These are phyloP conservation scores for Campopleginae sp. DNA, from an alignment of 2,888 invertebrate species.

Conservation along the genomic window DNA sequence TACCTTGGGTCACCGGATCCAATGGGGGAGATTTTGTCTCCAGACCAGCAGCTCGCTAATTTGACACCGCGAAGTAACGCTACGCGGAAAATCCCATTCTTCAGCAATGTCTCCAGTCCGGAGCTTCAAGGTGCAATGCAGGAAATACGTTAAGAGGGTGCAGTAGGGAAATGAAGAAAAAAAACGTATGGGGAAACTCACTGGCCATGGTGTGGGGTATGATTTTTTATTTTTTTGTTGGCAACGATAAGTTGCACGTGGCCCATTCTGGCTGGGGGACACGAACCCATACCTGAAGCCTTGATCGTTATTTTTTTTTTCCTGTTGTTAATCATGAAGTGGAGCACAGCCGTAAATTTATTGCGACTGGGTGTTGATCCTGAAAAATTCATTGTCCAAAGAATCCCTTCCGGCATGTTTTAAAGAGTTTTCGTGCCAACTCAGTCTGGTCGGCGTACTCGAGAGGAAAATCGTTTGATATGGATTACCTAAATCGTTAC, in stretches of 20 bases:
- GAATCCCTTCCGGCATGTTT: constrained; percentile 33
- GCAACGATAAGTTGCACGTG: constrained; percentile 25
- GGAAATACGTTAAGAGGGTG: constrained; percentile 53
- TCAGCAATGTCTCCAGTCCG: constrained; percentile 18
- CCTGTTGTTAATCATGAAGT: constrained; percentile 49
- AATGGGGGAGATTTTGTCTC: constrained; percentile 7
- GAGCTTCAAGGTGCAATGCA: constrained; percentile 6
- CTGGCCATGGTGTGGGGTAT: constrained; percentile 16
- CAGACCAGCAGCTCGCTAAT: neutral
- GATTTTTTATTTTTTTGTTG: neutral
- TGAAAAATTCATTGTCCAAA: constrained; percentile 19
- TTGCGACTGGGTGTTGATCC: constrained; percentile 33
- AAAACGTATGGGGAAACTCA: constrained; percentile 22
- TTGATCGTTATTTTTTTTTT: constrained; percentile 40
- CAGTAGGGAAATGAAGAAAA: constrained; percentile 57
- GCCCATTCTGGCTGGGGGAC: constrained; percentile 5
- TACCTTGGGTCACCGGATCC: neutral
- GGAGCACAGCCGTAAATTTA: constrained; percentile 46
- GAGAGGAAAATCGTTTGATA: constrained; percentile 34
- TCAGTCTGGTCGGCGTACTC: constrained; percentile 24
- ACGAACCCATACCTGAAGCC: constrained; percentile 29
- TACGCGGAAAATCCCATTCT: constrained; percentile 39
- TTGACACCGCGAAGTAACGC: constrained; percentile 50
- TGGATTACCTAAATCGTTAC: constrained; percentile 32
- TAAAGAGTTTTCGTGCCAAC: constrained; percentile 13